Conservation (phyloP, 2,888 invertebrate genomes). For the Eupithecia inturbata region DNA sequence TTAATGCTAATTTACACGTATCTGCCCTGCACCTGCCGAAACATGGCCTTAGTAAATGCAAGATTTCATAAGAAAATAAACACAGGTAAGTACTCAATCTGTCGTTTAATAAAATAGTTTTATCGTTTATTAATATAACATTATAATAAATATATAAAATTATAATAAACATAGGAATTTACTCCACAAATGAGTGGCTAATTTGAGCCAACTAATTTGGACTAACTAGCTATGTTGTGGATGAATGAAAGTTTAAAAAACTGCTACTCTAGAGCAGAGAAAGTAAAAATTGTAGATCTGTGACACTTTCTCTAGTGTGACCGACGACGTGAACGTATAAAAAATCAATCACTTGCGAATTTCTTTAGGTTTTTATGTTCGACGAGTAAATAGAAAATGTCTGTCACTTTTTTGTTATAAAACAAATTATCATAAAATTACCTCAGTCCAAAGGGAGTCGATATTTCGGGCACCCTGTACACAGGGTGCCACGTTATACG, state of each 20-base stretch:
- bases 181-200: constrained; percentile 7
- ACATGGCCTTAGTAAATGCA: not conserved
- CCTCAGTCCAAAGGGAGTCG: not conserved
- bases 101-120: not conserved
- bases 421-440: not conserved
- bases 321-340: constrained; percentile 47
- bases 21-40: not conserved
- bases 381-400: not conserved
- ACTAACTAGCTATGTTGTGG: constrained; percentile 27
- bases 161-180: not conserved
- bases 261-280: constrained; percentile 59
- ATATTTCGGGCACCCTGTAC: not conserved
- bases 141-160: no score
- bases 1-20: not conserved
- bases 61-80: not conserved
- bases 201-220: constrained; percentile 29
- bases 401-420: not conserved
- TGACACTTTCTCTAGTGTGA: constrained; percentile 67
- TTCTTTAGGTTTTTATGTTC: constrained; percentile 6
- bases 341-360: constrained; percentile 47
- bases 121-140: not conserved
- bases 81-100: not conserved
- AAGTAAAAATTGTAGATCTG: constrained; percentile 60
- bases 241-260: constrained; percentile 53
- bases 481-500: not conserved